Conservation (phyloP, 1,140 invertebrate genomes). For the Neuroterus valhalla region DNA sequence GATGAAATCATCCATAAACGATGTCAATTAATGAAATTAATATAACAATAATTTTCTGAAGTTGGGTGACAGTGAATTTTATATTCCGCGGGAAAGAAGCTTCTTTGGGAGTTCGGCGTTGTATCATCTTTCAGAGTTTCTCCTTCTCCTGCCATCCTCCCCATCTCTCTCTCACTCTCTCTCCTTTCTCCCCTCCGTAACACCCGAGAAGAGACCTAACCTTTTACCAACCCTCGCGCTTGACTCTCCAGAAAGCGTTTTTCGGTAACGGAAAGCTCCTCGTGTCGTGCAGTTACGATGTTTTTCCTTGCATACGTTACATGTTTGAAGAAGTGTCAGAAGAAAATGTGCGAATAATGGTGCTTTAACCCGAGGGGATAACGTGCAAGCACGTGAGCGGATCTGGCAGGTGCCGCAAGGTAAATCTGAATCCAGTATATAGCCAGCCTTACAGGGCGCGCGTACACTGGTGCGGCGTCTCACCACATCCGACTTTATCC, state of each 20-base stretch:
- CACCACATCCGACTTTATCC: slow-evolving; percentile 31
- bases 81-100: slow-evolving; percentile 59
- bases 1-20: too few relatives aligned
- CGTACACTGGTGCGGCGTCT: not conserved
- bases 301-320: slow-evolving; percentile 37
- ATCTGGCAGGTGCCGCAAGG: slow-evolving; percentile 56
- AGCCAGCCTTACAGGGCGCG: slow-evolving; percentile 38
- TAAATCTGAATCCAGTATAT: slow-evolving; percentile 42
- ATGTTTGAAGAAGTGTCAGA: slow-evolving; percentile 24
- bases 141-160: slow-evolving; percentile 32
- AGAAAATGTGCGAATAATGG: slow-evolving; percentile 44
- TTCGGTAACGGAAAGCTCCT: slow-evolving; percentile 50
- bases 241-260: slow-evolving; percentile 44
- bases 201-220: slow-evolving; percentile 43
- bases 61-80: slow-evolving; percentile 37
- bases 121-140: slow-evolving; percentile 26
- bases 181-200: not conserved
- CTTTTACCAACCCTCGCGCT: slow-evolving; percentile 48
- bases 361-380: slow-evolving; percentile 38
- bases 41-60: too few relatives aligned
- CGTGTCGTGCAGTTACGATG: slow-evolving; percentile 46
- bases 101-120: slow-evolving; percentile 32
- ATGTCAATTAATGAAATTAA: too few relatives aligned
- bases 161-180: slow-evolving; percentile 33
- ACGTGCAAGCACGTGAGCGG: slow-evolving; percentile 52